Evolutionary conservation across 2,113 vertebrate species (phyloP).

Genomic region (Hiodon tergisus): DNA sequence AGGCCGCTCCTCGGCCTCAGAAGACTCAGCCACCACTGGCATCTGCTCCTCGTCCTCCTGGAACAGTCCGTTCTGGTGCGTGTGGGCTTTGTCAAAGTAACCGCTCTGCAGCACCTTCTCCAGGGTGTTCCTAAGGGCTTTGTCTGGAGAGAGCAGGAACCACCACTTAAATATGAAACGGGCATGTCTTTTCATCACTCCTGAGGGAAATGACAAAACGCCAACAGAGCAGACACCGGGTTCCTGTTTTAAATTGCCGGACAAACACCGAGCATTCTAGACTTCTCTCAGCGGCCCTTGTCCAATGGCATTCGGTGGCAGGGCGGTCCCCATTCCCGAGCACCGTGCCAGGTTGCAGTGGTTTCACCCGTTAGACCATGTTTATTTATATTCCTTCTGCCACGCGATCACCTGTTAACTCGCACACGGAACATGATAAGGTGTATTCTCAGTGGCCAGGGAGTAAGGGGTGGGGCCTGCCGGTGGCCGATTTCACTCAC

Average conservation of each 20-base stretch:
- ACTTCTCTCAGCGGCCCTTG: background rate
- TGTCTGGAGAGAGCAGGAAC: constrained; percentile 64
- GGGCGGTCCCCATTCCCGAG: background rate
- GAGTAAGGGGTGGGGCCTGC: constrained; percentile 5
- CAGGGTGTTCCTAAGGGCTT: constrained; percentile 80
- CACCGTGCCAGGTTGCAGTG: background rate
- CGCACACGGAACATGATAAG: constrained; percentile 13
- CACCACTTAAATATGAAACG: too few relatives aligned
- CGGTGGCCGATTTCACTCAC: constrained; percentile 37
- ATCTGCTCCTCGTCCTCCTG: constrained; percentile 71
- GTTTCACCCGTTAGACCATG: background rate
- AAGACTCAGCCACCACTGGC: constrained; percentile 53
- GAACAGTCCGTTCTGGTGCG: constrained; percentile 88
- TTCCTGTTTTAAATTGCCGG: too few relatives aligned
- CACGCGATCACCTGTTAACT: background rate
- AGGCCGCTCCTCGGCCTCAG: constrained; percentile 74
- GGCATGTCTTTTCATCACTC: too few relatives aligned
- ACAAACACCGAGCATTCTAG: background rate
- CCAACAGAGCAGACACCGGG: too few relatives aligned
- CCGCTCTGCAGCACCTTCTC: constrained; percentile 86
- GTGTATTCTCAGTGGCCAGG: constrained; percentile 2
- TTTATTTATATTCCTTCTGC: constrained; percentile 12
- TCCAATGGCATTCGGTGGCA: background rate
- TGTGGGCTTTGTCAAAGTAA: constrained; percentile 84
- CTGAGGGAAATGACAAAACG: too few relatives aligned